Evolutionary conservation across 2,113 vertebrate species (phyloP).

Genomic region (Brachionichthys hirsutus): DNA sequence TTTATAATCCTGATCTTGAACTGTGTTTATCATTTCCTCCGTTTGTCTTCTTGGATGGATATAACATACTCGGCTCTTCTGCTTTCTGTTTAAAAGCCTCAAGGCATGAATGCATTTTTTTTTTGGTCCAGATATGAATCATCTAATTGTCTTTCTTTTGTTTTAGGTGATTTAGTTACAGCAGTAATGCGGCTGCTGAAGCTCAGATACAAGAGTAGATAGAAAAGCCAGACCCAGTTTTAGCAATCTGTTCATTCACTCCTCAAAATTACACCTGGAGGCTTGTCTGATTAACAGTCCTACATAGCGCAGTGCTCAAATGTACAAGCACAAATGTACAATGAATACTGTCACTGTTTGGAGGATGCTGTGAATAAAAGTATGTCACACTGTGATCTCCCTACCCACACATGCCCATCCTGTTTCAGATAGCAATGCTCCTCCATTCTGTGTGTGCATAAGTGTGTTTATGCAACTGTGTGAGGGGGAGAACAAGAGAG

Average conservation of each 20-base stretch:
- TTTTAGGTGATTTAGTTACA: neutral
- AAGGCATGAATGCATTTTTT: no score
- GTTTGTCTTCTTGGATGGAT: neutral
- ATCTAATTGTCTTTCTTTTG: neutral
- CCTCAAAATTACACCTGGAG: constrained; percentile 24
- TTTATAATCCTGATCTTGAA: no score
- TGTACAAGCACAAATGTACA: constrained; percentile 12
- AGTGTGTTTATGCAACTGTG: constrained; percentile 57
- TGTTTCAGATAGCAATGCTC: constrained; percentile 50
- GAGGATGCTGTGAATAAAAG: constrained; percentile 55
- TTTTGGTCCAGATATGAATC: neutral
- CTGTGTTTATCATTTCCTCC: neutral
- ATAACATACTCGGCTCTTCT: neutral
- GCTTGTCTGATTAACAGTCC: constrained; percentile 12
- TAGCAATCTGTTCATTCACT: constrained; percentile 6
- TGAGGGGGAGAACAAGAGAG: constrained; percentile 34
- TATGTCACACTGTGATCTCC: constrained; percentile 61
- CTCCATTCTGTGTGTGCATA: constrained; percentile 40
- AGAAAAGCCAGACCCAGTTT: neutral
- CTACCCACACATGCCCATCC: constrained; percentile 57
- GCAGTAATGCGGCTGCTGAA: neutral
- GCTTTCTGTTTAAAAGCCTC: neutral
- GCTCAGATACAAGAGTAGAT: neutral
- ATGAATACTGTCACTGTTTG: constrained; percentile 42
- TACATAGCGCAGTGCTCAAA: constrained; percentile 17